Base-by-base conservation (phyloP, 2,797 vertebrate species). In the Nannoperca obscura region DNA sequence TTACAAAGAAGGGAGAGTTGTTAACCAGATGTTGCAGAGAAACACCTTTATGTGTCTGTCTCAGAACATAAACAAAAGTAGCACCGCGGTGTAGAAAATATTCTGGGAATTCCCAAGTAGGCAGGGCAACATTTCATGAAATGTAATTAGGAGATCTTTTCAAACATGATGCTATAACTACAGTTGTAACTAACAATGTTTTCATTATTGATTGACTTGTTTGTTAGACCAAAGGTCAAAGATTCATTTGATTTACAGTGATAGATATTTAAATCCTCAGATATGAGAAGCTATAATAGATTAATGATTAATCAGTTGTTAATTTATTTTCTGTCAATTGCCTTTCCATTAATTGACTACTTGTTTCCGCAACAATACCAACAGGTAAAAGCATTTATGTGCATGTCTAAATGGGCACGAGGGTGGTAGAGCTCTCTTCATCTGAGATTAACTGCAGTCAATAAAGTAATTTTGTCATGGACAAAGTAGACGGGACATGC, bases 401-500 rank as follows among this genome's bases (percentile, higher is more conserved):
- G 46, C 32, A 22, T 22, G 30, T 40, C 19, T 36, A 44, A 49
- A 42, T 27, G 52, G 42, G 30, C 30, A 57, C 53, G 32, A 58
- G 19, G 27, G 13, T 17, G 27, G 30, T 52, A 40, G 52, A 17
- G 20, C 46, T 59, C 12, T 46, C 38, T 80, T 71, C 68, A 69
- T 73, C 68, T 68, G 36, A 62, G 62, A 76, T 68, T 46, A 78
- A 65, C 36, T 50, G 20, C 54, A 38, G n/a, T 62, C 63, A 46
- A 32, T 85, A 62, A 80, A 72, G 63, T 46, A 46, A 72, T 71
- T 76, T 78, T 77, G n/a, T 38, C 57, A 49, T 10, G 38, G 61
- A 49, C 40, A 54, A 57, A 68, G 52, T 57, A 17, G 49, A 10
- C 47, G 70, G n/a, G 40, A 30, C 13, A 12, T 64, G 15, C 27